Conservation (phyloP, 2,797 vertebrate genomes). For the Chloroceryle amazona region DNA sequence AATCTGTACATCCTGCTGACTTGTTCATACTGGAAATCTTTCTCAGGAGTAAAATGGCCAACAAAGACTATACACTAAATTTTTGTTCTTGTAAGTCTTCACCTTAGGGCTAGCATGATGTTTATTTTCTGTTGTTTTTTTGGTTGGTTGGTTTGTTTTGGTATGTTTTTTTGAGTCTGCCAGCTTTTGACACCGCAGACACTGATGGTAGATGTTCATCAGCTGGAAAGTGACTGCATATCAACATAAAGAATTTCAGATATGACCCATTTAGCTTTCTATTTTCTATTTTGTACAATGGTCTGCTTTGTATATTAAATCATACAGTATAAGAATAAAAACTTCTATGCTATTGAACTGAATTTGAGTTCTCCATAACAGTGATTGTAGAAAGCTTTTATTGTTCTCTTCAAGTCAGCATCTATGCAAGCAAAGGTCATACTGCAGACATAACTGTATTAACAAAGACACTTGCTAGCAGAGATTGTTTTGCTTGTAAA, state of each 20-base stretch:
- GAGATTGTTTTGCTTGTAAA: constrained; percentile 35
- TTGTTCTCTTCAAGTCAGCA: neutral
- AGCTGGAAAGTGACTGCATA: neutral
- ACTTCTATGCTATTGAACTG: neutral
- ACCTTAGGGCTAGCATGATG: neutral
- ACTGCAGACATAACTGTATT: neutral
- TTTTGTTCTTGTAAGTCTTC: neutral
- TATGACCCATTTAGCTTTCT: neutral
- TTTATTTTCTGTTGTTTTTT: neutral
- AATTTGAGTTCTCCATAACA: neutral
- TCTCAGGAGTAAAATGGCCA: neutral
- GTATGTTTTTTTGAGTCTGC: neutral
- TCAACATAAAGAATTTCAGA: neutral
- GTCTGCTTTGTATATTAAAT: neutral
- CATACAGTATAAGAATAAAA: neutral
- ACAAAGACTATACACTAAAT: neutral
- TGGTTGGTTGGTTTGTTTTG: neutral
- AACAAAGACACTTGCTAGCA: neutral
- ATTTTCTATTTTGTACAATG: no score
- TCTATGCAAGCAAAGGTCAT: neutral
- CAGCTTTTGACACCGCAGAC: neutral
- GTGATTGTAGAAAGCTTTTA: neutral
- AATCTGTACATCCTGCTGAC: neutral
- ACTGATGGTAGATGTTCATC: neutral
- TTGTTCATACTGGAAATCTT: neutral